Conservation (phyloP, 2,113 vertebrate species). For the Amazona vittata region DNA sequence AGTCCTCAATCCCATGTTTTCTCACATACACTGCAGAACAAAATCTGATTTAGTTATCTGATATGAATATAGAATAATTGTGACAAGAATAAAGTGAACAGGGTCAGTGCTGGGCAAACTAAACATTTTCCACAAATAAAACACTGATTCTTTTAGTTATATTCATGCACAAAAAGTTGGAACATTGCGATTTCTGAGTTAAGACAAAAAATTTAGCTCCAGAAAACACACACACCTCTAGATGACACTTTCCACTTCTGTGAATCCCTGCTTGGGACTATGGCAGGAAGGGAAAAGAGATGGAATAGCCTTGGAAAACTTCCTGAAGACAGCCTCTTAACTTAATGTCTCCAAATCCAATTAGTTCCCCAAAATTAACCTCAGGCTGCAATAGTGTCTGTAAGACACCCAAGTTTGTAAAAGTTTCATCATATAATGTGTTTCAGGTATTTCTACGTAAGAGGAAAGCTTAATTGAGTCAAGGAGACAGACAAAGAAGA, state of each 20-base stretch:
- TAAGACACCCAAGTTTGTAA: neutral
- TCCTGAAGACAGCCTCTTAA: neutral
- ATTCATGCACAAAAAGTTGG: neutral
- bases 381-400: neutral
- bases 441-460: neutral
- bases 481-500: neutral
- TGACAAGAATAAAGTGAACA: neutral
- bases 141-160: neutral
- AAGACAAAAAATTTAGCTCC: neutral
- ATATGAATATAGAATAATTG: neutral
- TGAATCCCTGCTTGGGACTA: neutral
- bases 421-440: neutral
- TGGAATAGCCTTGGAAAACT: neutral
- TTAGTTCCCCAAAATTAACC: neutral
- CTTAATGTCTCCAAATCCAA: neutral
- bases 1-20: neutral
- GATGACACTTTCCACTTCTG: neutral
- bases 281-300: neutral
- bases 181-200: neutral
- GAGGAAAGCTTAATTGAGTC: neutral
- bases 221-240: neutral
- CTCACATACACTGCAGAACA: neutral
- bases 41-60: neutral
- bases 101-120: neutral
- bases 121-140: neutral